These are phyloP conservation scores for Cygnus atratus DNA, from an alignment of 2,113 vertebrate genomes.

Conservation along the genomic window DNA sequence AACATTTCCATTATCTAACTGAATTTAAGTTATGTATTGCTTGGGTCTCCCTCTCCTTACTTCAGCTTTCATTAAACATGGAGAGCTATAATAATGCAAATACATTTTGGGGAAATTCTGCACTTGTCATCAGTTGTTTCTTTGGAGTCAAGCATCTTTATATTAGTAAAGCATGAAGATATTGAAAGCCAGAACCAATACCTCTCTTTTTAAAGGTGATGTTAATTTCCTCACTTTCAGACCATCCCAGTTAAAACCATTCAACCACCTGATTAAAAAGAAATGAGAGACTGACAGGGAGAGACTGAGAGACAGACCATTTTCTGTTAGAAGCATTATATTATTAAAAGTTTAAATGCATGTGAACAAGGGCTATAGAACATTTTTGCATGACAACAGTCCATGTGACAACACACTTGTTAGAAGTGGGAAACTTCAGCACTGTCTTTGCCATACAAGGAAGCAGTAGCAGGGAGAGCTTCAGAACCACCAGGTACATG, in stretches of 20 bases:
- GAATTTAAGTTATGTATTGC: not conserved
- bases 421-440: not conserved
- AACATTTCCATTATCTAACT: not conserved
- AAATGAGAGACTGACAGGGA: not conserved
- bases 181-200: conserved; percentile 51
- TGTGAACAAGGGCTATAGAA: not conserved
- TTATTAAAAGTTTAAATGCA: not conserved
- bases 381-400: not conserved
- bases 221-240: conserved; percentile 82
- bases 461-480: not conserved
- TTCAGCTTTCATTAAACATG: not conserved
- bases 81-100: not conserved
- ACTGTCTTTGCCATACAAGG: not conserved
- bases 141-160: not conserved
- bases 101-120: not conserved
- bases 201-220: conserved; percentile 90
- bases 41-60: not conserved
- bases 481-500: not conserved
- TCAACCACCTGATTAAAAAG: conserved; percentile 85
- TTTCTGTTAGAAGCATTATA: not conserved
- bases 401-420: not conserved
- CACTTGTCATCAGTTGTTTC: not conserved
- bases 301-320: not conserved
- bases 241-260: conserved; percentile 92
- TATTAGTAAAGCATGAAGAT: not conserved